These are phyloP conservation scores for Xiphydria camelus DNA, from an alignment of 2,888 invertebrate genomes.

Conservation along the genomic window DNA sequence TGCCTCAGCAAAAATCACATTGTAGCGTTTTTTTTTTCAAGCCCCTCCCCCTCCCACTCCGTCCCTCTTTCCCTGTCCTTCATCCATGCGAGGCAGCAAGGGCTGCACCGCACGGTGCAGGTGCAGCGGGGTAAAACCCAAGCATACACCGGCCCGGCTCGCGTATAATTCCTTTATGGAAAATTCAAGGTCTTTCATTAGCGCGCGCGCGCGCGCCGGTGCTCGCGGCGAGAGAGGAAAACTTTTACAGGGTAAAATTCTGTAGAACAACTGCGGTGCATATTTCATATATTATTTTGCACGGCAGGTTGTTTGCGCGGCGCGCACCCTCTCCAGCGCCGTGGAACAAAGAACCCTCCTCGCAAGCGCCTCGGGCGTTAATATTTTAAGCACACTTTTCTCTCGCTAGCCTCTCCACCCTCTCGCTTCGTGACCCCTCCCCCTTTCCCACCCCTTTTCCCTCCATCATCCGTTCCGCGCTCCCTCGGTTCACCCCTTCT, in stretches of 20 bases:
- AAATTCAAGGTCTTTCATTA: slow-evolving; percentile 58
- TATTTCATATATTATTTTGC: slow-evolving; percentile 58
- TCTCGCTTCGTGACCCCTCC: slow-evolving; percentile 15
- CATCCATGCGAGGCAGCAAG: background rate
- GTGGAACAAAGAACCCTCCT: slow-evolving; percentile 52
- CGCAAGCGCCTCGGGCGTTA: slow-evolving; percentile 54
- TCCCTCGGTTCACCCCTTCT: slow-evolving; percentile 7
- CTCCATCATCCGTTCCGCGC: background rate
- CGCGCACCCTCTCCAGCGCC: slow-evolving; percentile 28
- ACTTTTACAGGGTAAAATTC: slow-evolving; percentile 42
- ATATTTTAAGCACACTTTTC: slow-evolving; percentile 59
- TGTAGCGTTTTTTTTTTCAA: slow-evolving; percentile 4
- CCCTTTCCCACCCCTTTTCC: slow-evolving; percentile 12
- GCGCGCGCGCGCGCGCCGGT: slow-evolving; percentile 28
- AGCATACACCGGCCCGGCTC: no score
- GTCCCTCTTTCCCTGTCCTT: slow-evolving; percentile 2
- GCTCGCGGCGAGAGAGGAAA: slow-evolving; percentile 22
- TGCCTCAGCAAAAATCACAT: background rate
- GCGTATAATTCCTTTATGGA: slow-evolving; percentile 52
- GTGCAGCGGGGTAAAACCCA: no score
- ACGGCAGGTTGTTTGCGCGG: slow-evolving; percentile 53
- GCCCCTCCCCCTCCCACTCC: slow-evolving; percentile 17
- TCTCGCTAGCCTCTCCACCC: slow-evolving; percentile 32
- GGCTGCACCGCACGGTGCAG: background rate
- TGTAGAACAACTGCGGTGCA: slow-evolving; percentile 48